Evolutionary conservation across 2,888 invertebrate species (phyloP), one percentile per base, ranked within the genome.

Genomic region (Scaptomyza flava): DNA sequence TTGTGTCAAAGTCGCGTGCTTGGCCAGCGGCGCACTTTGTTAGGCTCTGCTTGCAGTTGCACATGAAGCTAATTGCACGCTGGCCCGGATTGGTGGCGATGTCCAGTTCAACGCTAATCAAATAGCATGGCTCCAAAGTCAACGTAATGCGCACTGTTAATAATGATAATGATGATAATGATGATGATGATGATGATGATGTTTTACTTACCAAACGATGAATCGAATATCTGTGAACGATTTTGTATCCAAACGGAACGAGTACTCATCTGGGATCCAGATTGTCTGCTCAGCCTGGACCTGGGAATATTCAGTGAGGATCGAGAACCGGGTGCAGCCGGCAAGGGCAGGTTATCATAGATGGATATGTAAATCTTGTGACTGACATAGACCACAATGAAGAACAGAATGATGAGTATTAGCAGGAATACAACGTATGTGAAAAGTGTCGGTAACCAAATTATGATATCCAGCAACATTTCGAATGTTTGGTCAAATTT

Each of bases 401-500:
- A 91, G 74, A 89, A 84, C 57, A 91, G 77, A 58, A 91, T 91
- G 62, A 89, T 77, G 30, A 91, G 76, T 17, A 91, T 87, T 48
- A 91, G 72, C 41, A 89, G 74, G 54, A 91, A 86, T 38, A 91
- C 86, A 34, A 88, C 80, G 68, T 91, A 91, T n/a, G 91, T 91
- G 75, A 91, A 89, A 12, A 91, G 85, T 56, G 89, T 90, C 52
- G 91, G 91, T 70, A 91, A 89, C 68, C 90, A 90, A 65, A 89
- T 81, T 42, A 91, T 80, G 23, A 87, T 87, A 65, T 91, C 87
- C 62, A 91, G 87, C 91, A 91, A 72, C 84, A 85, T 85, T 79
- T 45, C 71, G 66, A 65, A n/a, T n/a, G n/a, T n/a, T n/a, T n/a
- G n/a, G n/a, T n/a, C n/a, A n/a, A n/a, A n/a, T n/a, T n/a, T n/a